phyloP scores from a whole-genome alignment of 2,888 invertebrate genomes.

The Lasioglossum villosulum region DNA sequence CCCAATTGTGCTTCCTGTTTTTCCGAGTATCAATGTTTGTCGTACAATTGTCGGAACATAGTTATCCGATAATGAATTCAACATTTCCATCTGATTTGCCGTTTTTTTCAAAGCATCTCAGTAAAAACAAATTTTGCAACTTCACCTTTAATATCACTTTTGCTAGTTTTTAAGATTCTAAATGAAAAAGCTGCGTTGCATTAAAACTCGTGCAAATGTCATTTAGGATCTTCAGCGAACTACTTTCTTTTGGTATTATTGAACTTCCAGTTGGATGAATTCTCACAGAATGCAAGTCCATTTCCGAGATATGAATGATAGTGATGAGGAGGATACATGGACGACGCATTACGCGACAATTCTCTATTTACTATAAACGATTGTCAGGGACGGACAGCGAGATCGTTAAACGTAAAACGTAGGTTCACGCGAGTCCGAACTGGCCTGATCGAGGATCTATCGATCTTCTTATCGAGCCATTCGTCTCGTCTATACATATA shows the following conservation, averaged over 20 bases:
- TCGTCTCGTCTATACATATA: constrained; percentile 21
- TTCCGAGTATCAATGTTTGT: neutral
- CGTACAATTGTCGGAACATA: too few species aligned
- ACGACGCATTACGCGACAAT: constrained; percentile 27
- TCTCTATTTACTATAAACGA: constrained; percentile 63
- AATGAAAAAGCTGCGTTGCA: neutral
- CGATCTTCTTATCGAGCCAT: neutral
- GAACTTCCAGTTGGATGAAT: neutral
- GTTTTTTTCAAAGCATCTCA: too few species aligned
- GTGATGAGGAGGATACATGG: constrained; percentile 3
- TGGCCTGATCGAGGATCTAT: neutral
- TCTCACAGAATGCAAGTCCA: neutral
- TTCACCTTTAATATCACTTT: too few species aligned
- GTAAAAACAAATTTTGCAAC: too few species aligned
- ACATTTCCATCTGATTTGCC: too few species aligned
- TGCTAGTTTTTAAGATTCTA: neutral
- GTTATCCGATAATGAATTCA: too few species aligned
- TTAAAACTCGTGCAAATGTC: neutral
- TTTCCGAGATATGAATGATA: neutral
- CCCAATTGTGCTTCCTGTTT: neutral
- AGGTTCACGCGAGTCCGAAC: constrained; percentile 6
- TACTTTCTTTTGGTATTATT: neutral
- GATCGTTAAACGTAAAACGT: constrained; percentile 55
- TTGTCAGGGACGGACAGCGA: constrained; percentile 72
- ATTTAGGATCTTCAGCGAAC: neutral